Base-by-base conservation (phyloP, 2,888 invertebrate species). In the Leuctra nigra region DNA sequence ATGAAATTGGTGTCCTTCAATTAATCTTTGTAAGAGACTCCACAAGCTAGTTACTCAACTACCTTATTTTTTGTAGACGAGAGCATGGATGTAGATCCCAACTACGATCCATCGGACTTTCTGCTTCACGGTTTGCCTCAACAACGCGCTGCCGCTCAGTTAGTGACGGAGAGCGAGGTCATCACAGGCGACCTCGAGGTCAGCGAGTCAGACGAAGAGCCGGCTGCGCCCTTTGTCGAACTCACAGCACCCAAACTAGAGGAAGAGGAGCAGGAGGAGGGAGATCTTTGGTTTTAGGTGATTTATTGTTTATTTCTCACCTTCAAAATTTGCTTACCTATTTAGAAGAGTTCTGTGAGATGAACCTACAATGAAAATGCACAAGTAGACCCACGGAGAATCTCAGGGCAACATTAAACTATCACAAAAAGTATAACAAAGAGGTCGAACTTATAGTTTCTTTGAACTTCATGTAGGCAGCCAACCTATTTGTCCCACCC, bases 51-150 rank as follows among this genome's bases (percentile, higher is more conserved):
- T n/a, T n/a, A n/a, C n/a, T n/a, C n/a, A n/a, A n/a, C n/a, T n/a
- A n/a, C n/a, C n/a, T n/a, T n/a, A n/a, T n/a, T n/a, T n/a, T n/a
- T n/a, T n/a, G n/a, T 23, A 44, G 84, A 85, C 64, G 85, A 86
- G 68, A 83, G 84, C 57, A 81, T 85, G 75, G 85, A 86, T 64
- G 80, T 86, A 20, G 90, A 90, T 74, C 84, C 87, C 0, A 86
- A 84, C 67, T 92, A 92, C 70, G 91, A 92, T 73, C 89, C 91
- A 0, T 87, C 90, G 0, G 91, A 90, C 71, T 89, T 92, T 69
- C 74, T 91, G 52, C 76, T 86, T 70, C 77, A 80, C 16, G 76
- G 75, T 25, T 68, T 78, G 39, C 69, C 72, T 29, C 68, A 61
- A 36, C 57, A 63, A 35, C 44, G 63, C 23, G 56, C 57, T 44